Evolutionary conservation across 2,888 invertebrate species (phyloP).

Genomic region (Physocephala rufipes): DNA sequence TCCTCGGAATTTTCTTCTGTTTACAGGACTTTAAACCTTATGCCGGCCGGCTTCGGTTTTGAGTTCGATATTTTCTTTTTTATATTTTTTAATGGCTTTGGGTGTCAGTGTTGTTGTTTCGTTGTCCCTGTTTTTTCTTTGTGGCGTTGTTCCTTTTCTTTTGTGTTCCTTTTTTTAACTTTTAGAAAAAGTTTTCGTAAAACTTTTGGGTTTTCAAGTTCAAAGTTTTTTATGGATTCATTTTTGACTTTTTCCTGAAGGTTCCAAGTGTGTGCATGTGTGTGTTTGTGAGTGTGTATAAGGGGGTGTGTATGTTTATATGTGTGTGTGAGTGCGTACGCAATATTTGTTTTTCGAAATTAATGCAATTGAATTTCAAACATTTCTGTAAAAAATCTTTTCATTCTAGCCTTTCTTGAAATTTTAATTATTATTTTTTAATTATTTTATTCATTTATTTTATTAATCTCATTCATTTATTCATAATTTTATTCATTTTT

Average conservation of each 20-base stretch:
- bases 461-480: too few species aligned
- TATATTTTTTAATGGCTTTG: background rate
- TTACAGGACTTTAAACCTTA: background rate
- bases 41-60: constrained; percentile 10
- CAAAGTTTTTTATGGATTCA: constrained; percentile 13
- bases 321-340: background rate
- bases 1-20: constrained; percentile 16
- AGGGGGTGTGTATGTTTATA: background rate
- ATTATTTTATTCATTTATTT: too few species aligned
- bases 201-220: constrained; percentile 29
- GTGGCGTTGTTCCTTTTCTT: background rate
- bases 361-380: too few species aligned
- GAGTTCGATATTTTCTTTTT: constrained; percentile 1
- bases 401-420: too few species aligned
- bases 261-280: background rate
- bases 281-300: background rate
- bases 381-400: too few species aligned
- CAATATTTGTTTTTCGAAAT: constrained; percentile 44
- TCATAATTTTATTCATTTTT: too few species aligned
- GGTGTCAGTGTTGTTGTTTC: background rate
- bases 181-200: constrained; percentile 10
- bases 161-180: constrained; percentile 5
- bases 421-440: too few species aligned
- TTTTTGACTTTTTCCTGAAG: too few species aligned
- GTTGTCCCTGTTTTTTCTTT: background rate